Evolutionary conservation across 2,797 vertebrate species (phyloP), one percentile per base, ranked within the genome.

Genomic region (Chloroceryle amazona): DNA sequence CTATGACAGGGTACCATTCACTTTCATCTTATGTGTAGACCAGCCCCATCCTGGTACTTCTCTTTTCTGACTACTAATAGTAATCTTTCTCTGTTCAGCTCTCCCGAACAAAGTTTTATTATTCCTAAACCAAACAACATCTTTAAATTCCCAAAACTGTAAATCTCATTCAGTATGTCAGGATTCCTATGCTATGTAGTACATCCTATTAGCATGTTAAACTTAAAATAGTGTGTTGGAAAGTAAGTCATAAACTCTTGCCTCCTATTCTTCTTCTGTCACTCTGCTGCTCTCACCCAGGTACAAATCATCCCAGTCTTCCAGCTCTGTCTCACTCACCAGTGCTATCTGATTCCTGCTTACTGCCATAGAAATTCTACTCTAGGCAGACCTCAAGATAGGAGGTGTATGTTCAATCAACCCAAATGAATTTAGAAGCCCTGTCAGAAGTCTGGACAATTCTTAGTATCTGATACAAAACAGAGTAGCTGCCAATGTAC

Each of bases 331-430:
- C 26, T 81, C 10, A 33, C 9, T 44, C 37, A 47, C 7, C 28
- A 39, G 37, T n/a, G 25, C 10, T 62, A 8, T n/a, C 66, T 57
- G 14, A 11, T 51, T 90, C 54, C 31, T 63, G 9, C 21, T 86
- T 52, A n/a, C 18, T 52, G 17, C 29, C 3, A 2, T 13, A 46
- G 51, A 70, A 83, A 83, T 28, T 25, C 3, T 60, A 1, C 19
- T 17, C 6, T 47, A 82, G 42, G 23, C 12, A 63, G 35, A 47
- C 11, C 7, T 4, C 26, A 78, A 47, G 29, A 21, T 4, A 57
- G 18, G 1, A 3, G 8, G 15, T 44, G 13, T 18, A 39, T 0
- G 0, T 60, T 74, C 67, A 79, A 14, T 17, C 63, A 39, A 20
- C 3, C 31, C 1, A 0, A 35, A 3, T 22, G 26, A 65, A 71